Base-by-base conservation (phyloP, 2,888 invertebrate genomes). In the Microctonus hyperodae region DNA sequence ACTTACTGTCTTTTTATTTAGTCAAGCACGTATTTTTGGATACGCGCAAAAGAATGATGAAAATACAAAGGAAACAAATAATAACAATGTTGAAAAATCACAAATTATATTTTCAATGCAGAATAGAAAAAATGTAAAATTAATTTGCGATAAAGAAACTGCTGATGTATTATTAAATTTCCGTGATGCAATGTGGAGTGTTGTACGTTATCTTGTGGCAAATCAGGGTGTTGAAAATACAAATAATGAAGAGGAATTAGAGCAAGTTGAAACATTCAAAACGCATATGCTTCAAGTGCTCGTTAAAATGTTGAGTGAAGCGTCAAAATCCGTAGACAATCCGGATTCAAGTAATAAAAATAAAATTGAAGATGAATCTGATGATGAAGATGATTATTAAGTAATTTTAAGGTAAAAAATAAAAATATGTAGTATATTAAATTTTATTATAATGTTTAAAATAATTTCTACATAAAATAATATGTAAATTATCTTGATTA, bases 1-100 rank as follows among this genome's bases (percentile, higher is more conserved):
- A 0, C 82, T 90, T 23, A 82, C 88, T 0, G 87, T 87, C 4
- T 69, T 91, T 10, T 76, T 91, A 61, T 91, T 91, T 78, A 85
- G 78, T 33, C 72, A 76, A 16, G 80, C 74, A 53, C 73, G 69
- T 2, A 57, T 80, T 64, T 33, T 48, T 23, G 73, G 72, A 44
- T 60, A 60, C 20, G 64, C 74, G 72, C 81, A 82, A 73, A 70
- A 73, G 44, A 51, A 23, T 2, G 10, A 16, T 4, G 20, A 28
- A 3, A 16, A 20, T 23, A 13, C 16, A 7, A 5, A 9, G 5
- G 56, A 22, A 1, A 7, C 1, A 1, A 10, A 73, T 31, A 66
- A 62, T 51, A 71, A 73, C 50, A 59, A 70, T 20, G 55, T 64
- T 35, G 53, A 67, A 51, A 57, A 75, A 44, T 74, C 76, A 62